phyloP scores from a whole-genome alignment of 2,797 vertebrate genomes.

The Betta splendens region DNA sequence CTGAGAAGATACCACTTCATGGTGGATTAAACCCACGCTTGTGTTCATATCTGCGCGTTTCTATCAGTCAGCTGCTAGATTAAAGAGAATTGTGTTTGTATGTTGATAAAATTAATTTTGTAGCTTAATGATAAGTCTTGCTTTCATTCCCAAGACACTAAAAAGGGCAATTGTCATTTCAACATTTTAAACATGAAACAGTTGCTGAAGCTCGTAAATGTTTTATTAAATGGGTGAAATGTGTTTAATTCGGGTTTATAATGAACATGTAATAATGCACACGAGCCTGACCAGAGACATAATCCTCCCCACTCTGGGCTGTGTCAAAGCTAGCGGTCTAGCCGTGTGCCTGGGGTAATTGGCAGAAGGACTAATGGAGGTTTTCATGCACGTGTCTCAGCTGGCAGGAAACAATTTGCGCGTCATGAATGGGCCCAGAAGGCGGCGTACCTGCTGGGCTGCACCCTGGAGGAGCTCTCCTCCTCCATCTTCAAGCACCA shows the following conservation, averaged over 20 bases:
- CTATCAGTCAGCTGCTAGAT: conserved; percentile 41
- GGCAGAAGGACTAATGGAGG: conserved; percentile 73
- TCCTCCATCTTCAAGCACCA: conserved; percentile 97
- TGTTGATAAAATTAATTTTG: conserved; percentile 51
- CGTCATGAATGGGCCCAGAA: conserved; percentile 99
- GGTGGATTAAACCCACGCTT: conserved; percentile 58
- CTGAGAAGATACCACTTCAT: conserved; percentile 60
- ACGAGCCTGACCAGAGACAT: conserved; percentile 60
- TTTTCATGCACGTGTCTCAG: conserved; percentile 83
- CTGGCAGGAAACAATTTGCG: conserved; percentile 97
- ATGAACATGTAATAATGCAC: conserved; percentile 44
- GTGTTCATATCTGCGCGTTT: conserved; percentile 49
- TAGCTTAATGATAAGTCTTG: conserved; percentile 34
- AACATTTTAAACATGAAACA: conserved; percentile 26
- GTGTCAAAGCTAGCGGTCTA: conserved; percentile 47
- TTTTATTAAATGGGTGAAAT: conserved; percentile 9
- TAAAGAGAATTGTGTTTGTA: conserved; percentile 40
- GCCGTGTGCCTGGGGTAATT: conserved; percentile 45
- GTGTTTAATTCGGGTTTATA: conserved; percentile 13
- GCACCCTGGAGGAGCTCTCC: conserved; percentile 96
- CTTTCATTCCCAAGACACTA: conserved; percentile 38
- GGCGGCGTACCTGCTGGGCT: conserved; percentile 96
- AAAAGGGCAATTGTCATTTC: conserved; percentile 37
- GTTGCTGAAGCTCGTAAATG: neutral
- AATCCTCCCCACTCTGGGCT: conserved; percentile 63